Evolutionary conservation across 1,140 invertebrate species (phyloP).

Genomic region (Cotesia vestalis): DNA sequence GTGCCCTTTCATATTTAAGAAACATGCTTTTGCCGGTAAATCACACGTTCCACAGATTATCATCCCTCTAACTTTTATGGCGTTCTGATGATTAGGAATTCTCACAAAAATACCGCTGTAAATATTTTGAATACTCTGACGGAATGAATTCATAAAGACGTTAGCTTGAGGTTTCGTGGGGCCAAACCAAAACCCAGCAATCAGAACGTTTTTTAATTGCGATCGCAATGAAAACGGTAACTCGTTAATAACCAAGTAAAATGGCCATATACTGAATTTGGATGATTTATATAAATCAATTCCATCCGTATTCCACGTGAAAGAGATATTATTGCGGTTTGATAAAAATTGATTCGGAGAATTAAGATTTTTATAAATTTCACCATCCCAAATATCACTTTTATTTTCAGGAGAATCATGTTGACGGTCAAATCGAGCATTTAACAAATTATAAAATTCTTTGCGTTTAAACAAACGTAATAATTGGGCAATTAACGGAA

Average conservation of each 20-base stretch:
- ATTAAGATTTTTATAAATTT: neutral
- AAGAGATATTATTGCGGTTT: slow-evolving; percentile 14
- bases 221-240: slow-evolving; percentile 2
- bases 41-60: slow-evolving; percentile 25
- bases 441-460: too few species aligned
- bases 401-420: neutral
- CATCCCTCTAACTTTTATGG: neutral
- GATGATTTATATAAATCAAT: slow-evolving; percentile 13
- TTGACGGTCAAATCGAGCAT: neutral
- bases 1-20: slow-evolving; percentile 6
- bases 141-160: neutral
- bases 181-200: too few species aligned
- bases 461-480: too few species aligned
- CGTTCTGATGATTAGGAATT: neutral
- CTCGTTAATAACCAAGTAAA: slow-evolving; percentile 29
- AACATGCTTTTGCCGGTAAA: slow-evolving; percentile 19
- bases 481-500: too few species aligned
- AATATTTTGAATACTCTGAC: neutral
- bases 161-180: neutral
- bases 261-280: slow-evolving; percentile 29
- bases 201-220: too few species aligned
- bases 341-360: neutral
- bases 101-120: neutral
- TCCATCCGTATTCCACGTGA: slow-evolving; percentile 26
- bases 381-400: slow-evolving; percentile 28